These are phyloP conservation scores for Lacerta viridis DNA, from an alignment of 2,797 vertebrate species.

Conservation along the genomic window DNA sequence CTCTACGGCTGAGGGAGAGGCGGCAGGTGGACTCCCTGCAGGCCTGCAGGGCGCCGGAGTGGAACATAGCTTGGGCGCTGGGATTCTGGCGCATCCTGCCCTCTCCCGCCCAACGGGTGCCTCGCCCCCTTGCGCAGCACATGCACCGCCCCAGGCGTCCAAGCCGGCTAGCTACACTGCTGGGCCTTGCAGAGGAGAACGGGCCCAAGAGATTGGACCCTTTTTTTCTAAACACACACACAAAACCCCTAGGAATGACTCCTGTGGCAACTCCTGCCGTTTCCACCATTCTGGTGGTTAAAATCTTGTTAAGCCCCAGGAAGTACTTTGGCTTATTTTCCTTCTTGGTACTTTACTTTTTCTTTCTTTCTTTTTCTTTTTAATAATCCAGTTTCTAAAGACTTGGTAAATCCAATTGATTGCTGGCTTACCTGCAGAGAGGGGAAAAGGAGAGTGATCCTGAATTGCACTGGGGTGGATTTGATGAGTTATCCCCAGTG, in stretches of 20 bases:
- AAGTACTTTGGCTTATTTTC: conserved; percentile 14
- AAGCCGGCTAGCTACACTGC: too few species aligned
- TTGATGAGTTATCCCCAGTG: conserved; percentile 3
- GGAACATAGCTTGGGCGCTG: too few species aligned
- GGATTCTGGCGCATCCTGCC: too few species aligned
- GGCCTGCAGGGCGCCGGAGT: too few species aligned
- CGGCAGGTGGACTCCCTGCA: too few species aligned
- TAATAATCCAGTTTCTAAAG: conserved; percentile 11
- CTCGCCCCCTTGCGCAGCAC: too few species aligned
- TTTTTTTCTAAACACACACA: too few species aligned
- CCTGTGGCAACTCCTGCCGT: not conserved
- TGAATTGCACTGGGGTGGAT: not conserved
- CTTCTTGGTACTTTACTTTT: conserved; percentile 5
- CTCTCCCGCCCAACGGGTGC: too few species aligned
- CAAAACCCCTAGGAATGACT: not conserved
- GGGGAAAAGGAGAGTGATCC: not conserved
- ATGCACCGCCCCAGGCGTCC: too few species aligned
- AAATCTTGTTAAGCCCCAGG: conserved; percentile 19
- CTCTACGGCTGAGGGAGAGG: too few species aligned
- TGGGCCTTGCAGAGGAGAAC: not conserved
- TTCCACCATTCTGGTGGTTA: not conserved
- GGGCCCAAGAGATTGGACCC: not conserved
- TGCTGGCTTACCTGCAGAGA: not conserved
- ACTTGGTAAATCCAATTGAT: conserved; percentile 20
- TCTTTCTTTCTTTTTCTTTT: too few species aligned